Conservation (phyloP, 2,888 invertebrate genomes). For the Rugalucina vietnamica region DNA sequence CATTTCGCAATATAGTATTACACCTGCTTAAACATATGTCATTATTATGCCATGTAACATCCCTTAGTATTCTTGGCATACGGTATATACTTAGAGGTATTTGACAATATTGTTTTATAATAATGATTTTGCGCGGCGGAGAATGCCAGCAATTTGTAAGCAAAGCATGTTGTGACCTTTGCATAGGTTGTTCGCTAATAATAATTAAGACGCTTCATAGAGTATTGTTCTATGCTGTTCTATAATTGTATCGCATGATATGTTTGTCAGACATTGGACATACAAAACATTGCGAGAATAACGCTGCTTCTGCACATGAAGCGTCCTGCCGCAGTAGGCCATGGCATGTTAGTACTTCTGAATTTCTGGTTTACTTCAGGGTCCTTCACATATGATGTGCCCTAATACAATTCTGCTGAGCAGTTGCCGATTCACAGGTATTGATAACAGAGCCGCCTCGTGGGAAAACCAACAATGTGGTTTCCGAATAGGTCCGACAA, state of each 20-base stretch:
- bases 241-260: no score
- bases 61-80: background rate
- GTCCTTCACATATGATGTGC: background rate
- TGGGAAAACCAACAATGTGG: background rate
- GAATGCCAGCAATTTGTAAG: background rate
- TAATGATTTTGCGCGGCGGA: conserved; percentile 15
- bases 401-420: conserved; percentile 9
- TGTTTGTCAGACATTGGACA: no score
- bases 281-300: no score
- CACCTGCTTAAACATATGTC: background rate
- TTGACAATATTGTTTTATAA: conserved; percentile 16
- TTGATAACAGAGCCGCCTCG: background rate
- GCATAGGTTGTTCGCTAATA: background rate
- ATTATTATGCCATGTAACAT: background rate
- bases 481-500: no score
- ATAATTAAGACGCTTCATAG: no score
- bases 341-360: no score
- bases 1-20: no score
- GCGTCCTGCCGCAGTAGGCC: no score
- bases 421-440: background rate
- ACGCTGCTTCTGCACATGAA: no score
- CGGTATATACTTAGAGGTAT: background rate
- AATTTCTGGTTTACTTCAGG: no score
- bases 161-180: conserved; percentile 8
- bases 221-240: no score